Evolutionary conservation across 2,113 vertebrate species (phyloP).

Genomic region (Myotis davidii): DNA sequence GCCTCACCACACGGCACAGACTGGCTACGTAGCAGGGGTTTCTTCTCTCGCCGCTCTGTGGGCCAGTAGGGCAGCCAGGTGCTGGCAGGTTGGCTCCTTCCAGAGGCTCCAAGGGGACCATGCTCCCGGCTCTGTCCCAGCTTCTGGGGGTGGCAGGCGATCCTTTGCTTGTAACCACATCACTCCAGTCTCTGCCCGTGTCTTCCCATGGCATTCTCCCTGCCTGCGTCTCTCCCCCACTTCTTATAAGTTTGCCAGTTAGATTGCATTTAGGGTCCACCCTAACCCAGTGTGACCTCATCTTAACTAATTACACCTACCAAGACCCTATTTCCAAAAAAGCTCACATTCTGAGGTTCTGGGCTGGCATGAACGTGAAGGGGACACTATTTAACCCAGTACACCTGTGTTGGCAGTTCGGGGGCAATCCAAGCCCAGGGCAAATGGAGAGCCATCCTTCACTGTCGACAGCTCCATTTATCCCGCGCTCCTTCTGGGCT

Average conservation of each 20-base stretch:
- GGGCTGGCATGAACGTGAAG: background rate
- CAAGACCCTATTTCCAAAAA: background rate
- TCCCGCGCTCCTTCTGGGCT: background rate
- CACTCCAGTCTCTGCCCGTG: rapidly evolving
- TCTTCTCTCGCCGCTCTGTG: background rate
- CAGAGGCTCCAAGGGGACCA: background rate
- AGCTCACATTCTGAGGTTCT: background rate
- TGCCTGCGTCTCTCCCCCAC: too few relatives aligned
- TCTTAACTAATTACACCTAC: background rate
- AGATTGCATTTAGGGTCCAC: background rate
- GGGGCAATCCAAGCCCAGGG: background rate
- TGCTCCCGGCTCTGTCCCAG: background rate
- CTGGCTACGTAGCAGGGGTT: background rate
- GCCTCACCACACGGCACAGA: background rate
- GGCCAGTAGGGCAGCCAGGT: background rate
- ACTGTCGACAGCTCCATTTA: background rate
- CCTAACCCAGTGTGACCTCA: background rate
- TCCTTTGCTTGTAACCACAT: rapidly evolving
- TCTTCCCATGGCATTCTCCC: rapidly evolving
- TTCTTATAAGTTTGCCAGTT: background rate
- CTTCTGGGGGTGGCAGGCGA: background rate
- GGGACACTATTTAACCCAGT: background rate
- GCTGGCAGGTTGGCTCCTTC: background rate
- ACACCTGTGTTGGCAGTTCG: background rate
- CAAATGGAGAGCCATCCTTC: background rate